phyloP scores from a whole-genome alignment of 2,797 vertebrate species.

The Dryobates pubescens region DNA sequence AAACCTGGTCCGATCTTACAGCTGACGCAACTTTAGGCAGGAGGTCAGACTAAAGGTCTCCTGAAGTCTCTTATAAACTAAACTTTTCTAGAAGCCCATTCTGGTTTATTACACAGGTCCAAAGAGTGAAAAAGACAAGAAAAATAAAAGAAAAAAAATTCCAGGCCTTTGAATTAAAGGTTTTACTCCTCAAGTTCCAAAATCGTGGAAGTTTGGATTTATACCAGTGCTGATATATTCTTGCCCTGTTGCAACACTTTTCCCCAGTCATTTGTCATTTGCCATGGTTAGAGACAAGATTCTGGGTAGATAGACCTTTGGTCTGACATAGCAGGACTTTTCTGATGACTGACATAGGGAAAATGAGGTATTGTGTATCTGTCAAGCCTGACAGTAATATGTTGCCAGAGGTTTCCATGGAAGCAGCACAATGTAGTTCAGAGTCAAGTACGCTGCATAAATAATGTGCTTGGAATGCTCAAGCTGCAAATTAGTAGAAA shows the following conservation, averaged over 20 bases:
- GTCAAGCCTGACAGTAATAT: neutral
- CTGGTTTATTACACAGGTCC: neutral
- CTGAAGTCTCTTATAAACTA: neutral
- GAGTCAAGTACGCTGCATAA: neutral
- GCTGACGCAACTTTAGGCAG: neutral
- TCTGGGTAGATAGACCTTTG: neutral
- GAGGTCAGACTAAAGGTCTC: neutral
- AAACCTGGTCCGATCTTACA: neutral
- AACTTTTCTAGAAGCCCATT: neutral
- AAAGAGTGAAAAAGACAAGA: neutral
- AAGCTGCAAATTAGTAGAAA: slow-evolving; percentile 44
- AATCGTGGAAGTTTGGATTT: neutral
- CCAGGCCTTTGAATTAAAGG: neutral
- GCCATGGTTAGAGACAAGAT: neutral
- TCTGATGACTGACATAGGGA: neutral
- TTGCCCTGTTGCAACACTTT: neutral
- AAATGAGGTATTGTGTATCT: slow-evolving; percentile 24
- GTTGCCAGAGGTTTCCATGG: slow-evolving; percentile 55
- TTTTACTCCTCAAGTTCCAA: neutral
- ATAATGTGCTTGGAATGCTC: slow-evolving; percentile 27
- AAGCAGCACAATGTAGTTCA: slow-evolving; percentile 9
- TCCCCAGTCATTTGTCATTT: neutral
- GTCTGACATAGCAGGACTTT: slow-evolving; percentile 11
- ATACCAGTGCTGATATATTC: neutral
- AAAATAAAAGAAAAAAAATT: neutral